Conservation (phyloP, 2,888 invertebrate genomes). For the Hedya salicella region DNA sequence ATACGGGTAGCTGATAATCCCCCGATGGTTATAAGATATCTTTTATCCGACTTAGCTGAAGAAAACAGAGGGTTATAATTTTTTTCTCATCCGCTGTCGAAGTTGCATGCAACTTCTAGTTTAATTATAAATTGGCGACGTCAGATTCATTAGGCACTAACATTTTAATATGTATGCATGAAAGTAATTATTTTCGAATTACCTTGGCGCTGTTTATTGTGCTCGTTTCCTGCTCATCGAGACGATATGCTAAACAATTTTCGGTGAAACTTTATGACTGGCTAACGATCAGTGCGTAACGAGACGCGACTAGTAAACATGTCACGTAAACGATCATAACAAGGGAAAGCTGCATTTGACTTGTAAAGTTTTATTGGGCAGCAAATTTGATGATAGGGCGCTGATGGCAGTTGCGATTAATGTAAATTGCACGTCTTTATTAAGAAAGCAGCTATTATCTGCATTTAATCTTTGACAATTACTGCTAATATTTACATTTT, state of each 20-base stretch:
- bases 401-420: conserved; percentile 31
- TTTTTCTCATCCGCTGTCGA: too few species aligned
- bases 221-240: conserved; percentile 55
- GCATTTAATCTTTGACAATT: neutral
- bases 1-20: too few species aligned
- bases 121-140: conserved; percentile 4
- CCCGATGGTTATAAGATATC: too few species aligned
- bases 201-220: conserved; percentile 40
- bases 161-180: conserved; percentile 33
- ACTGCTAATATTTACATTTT: too few species aligned
- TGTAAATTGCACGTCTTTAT: conserved; percentile 29
- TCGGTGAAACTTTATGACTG: conserved; percentile 55
- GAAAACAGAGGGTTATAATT: too few species aligned
- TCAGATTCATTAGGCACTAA: conserved; percentile 21
- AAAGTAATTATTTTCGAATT: conserved; percentile 36
- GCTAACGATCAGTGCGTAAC: conserved; percentile 56
- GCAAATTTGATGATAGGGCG: conserved; percentile 27
- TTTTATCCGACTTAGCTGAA: too few species aligned
- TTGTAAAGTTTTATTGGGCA: conserved; percentile 37
- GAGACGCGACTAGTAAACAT: conserved; percentile 39
- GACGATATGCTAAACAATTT: conserved; percentile 50
- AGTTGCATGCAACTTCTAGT: too few species aligned
- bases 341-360: conserved; percentile 40
- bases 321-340: conserved; percentile 46
- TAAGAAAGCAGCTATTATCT: neutral